These are phyloP conservation scores for Leuciscus idus DNA, from an alignment of 2,113 vertebrate genomes.

Conservation along the genomic window DNA sequence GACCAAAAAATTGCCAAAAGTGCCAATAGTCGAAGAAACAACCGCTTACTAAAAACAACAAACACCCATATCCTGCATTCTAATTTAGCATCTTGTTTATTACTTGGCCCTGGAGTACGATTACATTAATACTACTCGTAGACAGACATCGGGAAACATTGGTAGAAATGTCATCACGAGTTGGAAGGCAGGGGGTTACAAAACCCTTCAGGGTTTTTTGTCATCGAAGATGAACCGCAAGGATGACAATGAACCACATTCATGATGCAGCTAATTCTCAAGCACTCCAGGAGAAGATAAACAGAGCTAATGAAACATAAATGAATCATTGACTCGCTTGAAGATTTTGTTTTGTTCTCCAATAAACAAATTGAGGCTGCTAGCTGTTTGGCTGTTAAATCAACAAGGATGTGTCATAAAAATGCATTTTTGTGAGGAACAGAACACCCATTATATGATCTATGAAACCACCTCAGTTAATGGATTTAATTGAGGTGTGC, in stretches of 20 bases:
- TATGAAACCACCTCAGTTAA: conserved; percentile 17
- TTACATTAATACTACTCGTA: neutral
- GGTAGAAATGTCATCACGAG: neutral
- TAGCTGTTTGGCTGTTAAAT: neutral
- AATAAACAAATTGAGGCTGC: neutral
- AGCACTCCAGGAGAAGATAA: conserved; percentile 33
- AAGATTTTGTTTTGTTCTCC: conserved; percentile 4
- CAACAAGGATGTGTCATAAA: conserved; percentile 1
- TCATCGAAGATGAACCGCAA: neutral
- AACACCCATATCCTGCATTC: neutral
- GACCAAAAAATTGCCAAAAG: neutral
- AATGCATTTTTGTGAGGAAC: neutral
- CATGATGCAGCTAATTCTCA: conserved; percentile 1
- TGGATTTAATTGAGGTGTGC: conserved; percentile 29
- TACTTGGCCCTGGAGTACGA: neutral
- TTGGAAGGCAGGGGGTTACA: neutral
- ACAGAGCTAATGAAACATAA: conserved; percentile 28
- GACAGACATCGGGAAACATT: neutral
- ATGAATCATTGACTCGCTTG: conserved; percentile 25
- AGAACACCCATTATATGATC: conserved; percentile 20
- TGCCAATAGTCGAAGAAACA: neutral
- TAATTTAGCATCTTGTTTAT: neutral
- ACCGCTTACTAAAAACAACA: neutral
- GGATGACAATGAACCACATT: neutral
- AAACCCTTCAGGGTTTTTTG: neutral